These are phyloP conservation scores for Zootermopsis nevadensis DNA, from an alignment of 2,888 invertebrate genomes.

Conservation along the genomic window DNA sequence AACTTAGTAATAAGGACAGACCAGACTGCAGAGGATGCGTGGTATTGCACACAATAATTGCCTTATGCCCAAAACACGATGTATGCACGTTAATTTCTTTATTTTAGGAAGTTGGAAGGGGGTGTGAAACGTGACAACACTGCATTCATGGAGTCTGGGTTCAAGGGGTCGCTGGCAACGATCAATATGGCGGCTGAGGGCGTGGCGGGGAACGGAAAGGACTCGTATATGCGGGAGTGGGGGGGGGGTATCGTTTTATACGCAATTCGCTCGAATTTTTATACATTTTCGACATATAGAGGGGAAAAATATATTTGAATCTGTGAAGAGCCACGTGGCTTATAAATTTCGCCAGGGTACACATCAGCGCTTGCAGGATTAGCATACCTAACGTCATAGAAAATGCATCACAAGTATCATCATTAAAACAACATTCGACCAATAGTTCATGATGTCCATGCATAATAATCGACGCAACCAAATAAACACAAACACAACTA, in stretches of 20 bases:
- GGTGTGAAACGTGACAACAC: slow-evolving; percentile 46
- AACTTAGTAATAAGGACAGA: no score
- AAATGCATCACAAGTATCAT: no score
- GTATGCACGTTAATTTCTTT: neutral
- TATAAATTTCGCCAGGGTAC: no score
- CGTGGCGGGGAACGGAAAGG: slow-evolving; percentile 40
- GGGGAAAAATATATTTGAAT: no score
- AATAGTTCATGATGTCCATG: no score
- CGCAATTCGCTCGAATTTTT: neutral
- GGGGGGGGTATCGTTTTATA: neutral
- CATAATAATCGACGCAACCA: no score
- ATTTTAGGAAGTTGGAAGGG: neutral
- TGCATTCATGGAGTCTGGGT: slow-evolving; percentile 42
- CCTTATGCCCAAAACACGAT: neutral
- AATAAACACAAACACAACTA: no score
- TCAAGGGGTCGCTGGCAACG: slow-evolving; percentile 41
- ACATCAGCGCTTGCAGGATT: no score
- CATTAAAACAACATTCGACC: no score
- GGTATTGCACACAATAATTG: neutral
- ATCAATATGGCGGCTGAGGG: slow-evolving; percentile 49
- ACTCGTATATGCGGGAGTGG: neutral
- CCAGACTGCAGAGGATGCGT: neutral
- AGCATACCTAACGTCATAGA: no score
- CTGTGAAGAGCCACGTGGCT: no score
- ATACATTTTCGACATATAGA: neutral